These are phyloP conservation scores for Podiceps cristatus DNA, from an alignment of 2,113 vertebrate genomes.

Conservation along the genomic window DNA sequence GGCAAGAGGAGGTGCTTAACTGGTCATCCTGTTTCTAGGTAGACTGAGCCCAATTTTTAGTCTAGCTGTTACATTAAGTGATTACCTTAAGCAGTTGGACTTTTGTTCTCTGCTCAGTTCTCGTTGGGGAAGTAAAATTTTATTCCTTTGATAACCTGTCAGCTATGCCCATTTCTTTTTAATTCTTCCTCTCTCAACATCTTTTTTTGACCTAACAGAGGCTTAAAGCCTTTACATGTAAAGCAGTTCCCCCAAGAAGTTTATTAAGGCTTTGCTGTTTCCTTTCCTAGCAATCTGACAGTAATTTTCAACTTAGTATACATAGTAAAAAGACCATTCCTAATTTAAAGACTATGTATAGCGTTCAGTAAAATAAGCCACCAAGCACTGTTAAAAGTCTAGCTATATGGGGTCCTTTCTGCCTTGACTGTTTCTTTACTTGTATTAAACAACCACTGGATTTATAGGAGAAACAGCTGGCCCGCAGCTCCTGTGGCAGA, in stretches of 20 bases:
- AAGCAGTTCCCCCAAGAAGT: background rate
- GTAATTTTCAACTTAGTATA: background rate
- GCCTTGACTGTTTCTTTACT: background rate
- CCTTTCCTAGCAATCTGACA: background rate
- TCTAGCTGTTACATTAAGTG: background rate
- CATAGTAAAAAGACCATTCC: no score
- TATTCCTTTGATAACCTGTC: background rate
- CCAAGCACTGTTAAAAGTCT: background rate
- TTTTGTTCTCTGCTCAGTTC: background rate
- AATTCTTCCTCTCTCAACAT: background rate
- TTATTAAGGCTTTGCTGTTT: background rate
- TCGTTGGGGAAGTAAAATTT: background rate
- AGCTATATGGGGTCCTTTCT: background rate
- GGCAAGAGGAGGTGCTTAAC: background rate
- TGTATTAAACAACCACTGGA: background rate
- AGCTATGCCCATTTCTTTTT: background rate
- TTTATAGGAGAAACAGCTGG: background rate
- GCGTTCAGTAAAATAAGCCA: background rate
- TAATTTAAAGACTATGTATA: no score
- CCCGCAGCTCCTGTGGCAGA: background rate
- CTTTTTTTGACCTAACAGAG: background rate
- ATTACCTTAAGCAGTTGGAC: background rate
- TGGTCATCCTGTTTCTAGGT: background rate
- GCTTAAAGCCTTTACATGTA: background rate
- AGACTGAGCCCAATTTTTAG: background rate